Evolutionary conservation across 2,797 vertebrate species (phyloP).

Genomic region (Leptoclinus maculatus): DNA sequence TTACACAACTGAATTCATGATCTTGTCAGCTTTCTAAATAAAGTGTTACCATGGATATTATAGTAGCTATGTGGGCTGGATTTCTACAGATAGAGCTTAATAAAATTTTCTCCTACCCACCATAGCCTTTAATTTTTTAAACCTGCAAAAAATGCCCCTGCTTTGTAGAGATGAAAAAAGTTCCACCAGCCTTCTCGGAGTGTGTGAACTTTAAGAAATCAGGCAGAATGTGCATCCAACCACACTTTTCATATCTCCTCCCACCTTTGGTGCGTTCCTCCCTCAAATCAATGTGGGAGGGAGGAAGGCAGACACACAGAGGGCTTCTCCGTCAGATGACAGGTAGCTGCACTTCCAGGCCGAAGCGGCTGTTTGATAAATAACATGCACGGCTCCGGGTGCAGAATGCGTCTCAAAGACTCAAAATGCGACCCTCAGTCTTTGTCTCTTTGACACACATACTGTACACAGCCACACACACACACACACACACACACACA

Average conservation of each 20-base stretch:
- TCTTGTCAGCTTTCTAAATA: slow-evolving; percentile 30
- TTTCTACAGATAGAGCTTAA: slow-evolving; percentile 62
- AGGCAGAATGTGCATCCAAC: slow-evolving; percentile 2
- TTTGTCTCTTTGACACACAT: slow-evolving; percentile 48
- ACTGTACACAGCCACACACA: slow-evolving; percentile 29
- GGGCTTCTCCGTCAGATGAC: slow-evolving; percentile 49
- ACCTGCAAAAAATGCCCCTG: slow-evolving; percentile 18
- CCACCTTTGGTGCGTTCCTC: slow-evolving; percentile 39
- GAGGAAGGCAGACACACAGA: slow-evolving; percentile 38
- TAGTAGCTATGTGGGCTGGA: slow-evolving; percentile 59
- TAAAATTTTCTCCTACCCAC: slow-evolving; percentile 64
- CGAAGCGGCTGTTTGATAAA: slow-evolving; percentile 49
- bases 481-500: slow-evolving; percentile 13
- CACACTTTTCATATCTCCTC: slow-evolving; percentile 43
- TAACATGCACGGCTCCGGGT: slow-evolving; percentile 43
- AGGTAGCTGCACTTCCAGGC: slow-evolving; percentile 60
- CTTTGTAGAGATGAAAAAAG: slow-evolving; percentile 12
- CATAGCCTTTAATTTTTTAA: slow-evolving; percentile 54
- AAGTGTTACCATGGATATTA: slow-evolving; percentile 64
- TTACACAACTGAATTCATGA: slow-evolving; percentile 18
- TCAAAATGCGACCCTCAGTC: slow-evolving; percentile 49
- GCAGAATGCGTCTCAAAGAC: slow-evolving; percentile 36
- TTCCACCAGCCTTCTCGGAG: slow-evolving; percentile 7
- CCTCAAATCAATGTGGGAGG: slow-evolving; percentile 31
- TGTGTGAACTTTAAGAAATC: slow-evolving; percentile 36